A percentile compares a stretch with the other conserved stretches of the same genome.
These are phyloP conservation scores for Sparidentex hasta DNA, from an alignment of 2,797 vertebrate species.

Conservation along the genomic window DNA sequence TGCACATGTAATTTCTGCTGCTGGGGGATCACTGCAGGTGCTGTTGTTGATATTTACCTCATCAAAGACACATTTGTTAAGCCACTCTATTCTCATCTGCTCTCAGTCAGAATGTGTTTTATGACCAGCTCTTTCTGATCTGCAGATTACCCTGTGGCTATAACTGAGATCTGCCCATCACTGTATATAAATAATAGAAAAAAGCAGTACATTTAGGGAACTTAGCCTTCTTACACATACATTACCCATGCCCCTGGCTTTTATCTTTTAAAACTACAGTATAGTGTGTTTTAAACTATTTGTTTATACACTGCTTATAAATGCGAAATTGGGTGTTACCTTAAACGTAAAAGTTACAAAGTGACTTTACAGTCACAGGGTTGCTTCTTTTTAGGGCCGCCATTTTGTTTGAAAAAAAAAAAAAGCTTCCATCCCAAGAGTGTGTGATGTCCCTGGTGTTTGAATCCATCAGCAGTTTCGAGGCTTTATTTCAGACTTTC, in stretches of 20 bases:
- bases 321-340: not conserved
- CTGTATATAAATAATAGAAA: too few relatives aligned
- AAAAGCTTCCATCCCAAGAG: constrained; percentile 14
- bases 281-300: constrained; percentile 8
- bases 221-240: too few relatives aligned
- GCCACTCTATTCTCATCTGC: too few relatives aligned
- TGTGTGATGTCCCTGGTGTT: not conserved
- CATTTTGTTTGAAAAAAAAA: constrained; percentile 23
- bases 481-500: constrained; percentile 23
- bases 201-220: too few relatives aligned
- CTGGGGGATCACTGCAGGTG: too few relatives aligned
- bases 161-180: too few relatives aligned
- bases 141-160: too few relatives aligned
- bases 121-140: too few relatives aligned
- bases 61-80: too few relatives aligned
- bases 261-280: not conserved
- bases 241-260: too few relatives aligned
- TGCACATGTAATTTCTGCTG: not conserved
- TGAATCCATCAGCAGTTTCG: constrained; percentile 18
- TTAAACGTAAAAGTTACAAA: not conserved
- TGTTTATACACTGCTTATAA: constrained; percentile 24
- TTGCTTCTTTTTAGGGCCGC: constrained; percentile 8
- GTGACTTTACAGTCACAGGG: not conserved
- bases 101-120: too few relatives aligned
- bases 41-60: too few relatives aligned